A percentile compares a stretch with the other conserved stretches of the same genome.
Evolutionary conservation across 2,797 vertebrate genomes (phyloP).

Genomic region (Brachymystax lenok): DNA sequence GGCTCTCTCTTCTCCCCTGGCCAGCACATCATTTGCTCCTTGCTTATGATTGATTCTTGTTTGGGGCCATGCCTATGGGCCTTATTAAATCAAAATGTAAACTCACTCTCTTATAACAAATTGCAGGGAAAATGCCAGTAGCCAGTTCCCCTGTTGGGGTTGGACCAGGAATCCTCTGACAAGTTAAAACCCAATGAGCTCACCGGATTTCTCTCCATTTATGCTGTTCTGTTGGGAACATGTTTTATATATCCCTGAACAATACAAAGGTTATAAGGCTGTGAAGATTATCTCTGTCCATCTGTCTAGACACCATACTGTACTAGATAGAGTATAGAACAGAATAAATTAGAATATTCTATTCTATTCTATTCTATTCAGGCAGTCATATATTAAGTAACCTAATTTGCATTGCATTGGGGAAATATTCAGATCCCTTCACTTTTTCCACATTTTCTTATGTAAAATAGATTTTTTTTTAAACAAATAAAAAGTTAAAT

Average conservation of each 20-base stretch:
- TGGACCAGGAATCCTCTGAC: conserved; percentile 65
- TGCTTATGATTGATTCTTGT: conserved; percentile 75
- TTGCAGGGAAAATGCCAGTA: conserved; percentile 70
- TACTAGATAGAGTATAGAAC: not conserved
- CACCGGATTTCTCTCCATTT: conserved; percentile 42
- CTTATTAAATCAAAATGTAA: conserved; percentile 80
- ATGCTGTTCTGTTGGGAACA: conserved; percentile 24
- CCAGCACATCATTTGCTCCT: conserved; percentile 49
- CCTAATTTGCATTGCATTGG: too few relatives aligned
- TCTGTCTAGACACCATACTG: not conserved
- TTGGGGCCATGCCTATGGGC: conserved; percentile 71
- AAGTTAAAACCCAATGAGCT: conserved; percentile 66
- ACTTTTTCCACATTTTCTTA: too few relatives aligned
- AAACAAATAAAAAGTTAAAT: too few relatives aligned
- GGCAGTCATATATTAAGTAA: too few relatives aligned
- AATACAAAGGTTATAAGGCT: conserved; percentile 21
- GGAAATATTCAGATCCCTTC: too few relatives aligned
- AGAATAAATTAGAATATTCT: not conserved
- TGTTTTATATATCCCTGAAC: conserved; percentile 38
- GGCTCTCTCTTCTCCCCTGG: conserved; percentile 34
- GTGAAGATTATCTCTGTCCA: not conserved
- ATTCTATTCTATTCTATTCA: too few relatives aligned
- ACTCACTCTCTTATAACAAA: conserved; percentile 71
- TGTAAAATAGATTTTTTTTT: too few relatives aligned
- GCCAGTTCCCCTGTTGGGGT: conserved; percentile 54